These are phyloP conservation scores for Sinelater perroti DNA, from an alignment of 2,888 invertebrate genomes.

Conservation along the genomic window DNA sequence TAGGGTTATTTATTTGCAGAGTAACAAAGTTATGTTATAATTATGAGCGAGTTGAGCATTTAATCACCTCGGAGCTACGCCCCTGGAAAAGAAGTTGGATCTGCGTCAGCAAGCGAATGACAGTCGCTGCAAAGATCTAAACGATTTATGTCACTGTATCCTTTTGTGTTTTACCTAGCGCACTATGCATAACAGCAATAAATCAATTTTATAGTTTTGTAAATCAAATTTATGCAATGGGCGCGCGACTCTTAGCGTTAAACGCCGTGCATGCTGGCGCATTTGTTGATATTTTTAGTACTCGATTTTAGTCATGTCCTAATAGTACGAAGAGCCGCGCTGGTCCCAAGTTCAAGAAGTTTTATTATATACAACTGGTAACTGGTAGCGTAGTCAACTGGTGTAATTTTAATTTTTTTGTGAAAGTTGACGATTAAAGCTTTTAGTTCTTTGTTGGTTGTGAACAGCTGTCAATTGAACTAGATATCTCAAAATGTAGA, in stretches of 20 bases:
- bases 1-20: no score
- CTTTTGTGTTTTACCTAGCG: constrained; percentile 62
- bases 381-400: no score
- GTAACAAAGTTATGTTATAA: neutral
- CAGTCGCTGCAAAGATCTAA: constrained; percentile 60
- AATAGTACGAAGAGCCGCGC: no score
- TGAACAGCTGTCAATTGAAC: no score
- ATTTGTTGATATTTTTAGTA: constrained; percentile 23
- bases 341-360: no score
- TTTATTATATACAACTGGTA: no score
- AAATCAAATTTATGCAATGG: constrained; percentile 61
- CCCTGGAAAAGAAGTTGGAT: constrained; percentile 37
- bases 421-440: no score
- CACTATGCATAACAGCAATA: constrained; percentile 61
- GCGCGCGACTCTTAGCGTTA: constrained; percentile 46
- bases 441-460: no score
- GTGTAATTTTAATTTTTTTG: no score
- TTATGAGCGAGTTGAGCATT: no score
- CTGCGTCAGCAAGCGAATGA: constrained; percentile 50
- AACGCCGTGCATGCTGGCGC: constrained; percentile 34
- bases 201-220: constrained; percentile 64
- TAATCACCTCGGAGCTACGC: constrained; percentile 38
- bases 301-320: no score
- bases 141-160: constrained; percentile 61
- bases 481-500: no score